Base-by-base conservation (phyloP, 2,113 vertebrate species). In the Gadus chalcogrammus region DNA sequence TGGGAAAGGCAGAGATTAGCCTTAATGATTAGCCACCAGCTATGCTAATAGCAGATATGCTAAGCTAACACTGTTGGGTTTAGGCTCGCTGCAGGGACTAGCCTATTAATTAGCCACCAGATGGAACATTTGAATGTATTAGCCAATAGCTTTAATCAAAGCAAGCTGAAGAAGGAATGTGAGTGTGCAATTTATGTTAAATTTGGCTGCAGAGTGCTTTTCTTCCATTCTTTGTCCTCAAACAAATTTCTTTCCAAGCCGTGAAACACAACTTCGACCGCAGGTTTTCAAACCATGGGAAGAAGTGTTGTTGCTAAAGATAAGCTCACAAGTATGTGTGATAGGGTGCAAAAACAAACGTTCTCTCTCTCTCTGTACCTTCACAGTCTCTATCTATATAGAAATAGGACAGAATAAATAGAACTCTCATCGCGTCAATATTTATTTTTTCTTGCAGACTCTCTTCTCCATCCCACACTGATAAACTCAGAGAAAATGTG, bases 141-240 rank as follows among this genome's bases (percentile, higher is more conserved):
- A 64, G 72, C 79, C 68, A 24, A 64, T 35, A 69, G 61, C 16
- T 65, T 79, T 87, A 86, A 89, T 89, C 81, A 85, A 83, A 88
- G 75, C 81, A 82, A 79, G 82, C 77, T 75, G 79, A 86, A 67
- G 27, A 56, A 84, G 64, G 78, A 83, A 76, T 78, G 65, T 71
- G 60, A 68, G 66, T 82, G 73, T 80, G 79, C 85, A 81, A 85
- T 87, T 88, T 84, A 82, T 79, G 80, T 81, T 86, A 73, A 70
- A 87, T 82, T 31, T 84, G 78, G 68, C 76, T 13, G 42, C 7
- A 48, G 22, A 18, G 55, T 63, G 64, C 65, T 16, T 53, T 69
- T 73, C 38, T 61, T 60, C 69, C 77, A 38, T 69, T 8, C 56
- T 72, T 58, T 2, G 0, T 64, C 70, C 80, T 71, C 60, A 79